Conservation (phyloP, 2,113 vertebrate species). For the Salminus brasiliensis region DNA sequence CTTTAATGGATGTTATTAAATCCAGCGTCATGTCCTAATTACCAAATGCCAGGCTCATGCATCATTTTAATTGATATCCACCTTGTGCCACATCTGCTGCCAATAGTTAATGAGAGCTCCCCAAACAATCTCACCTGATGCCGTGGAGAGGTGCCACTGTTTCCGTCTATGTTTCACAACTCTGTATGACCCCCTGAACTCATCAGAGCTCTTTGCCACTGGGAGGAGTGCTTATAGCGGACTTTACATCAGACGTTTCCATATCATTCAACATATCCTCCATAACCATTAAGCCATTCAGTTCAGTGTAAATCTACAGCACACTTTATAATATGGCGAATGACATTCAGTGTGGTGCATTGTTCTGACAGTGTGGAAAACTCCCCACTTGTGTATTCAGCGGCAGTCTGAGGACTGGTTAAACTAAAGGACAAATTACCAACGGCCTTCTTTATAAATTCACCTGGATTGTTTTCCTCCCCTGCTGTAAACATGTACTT, state of each 20-base stretch:
- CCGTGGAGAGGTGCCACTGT: slow-evolving; percentile 26
- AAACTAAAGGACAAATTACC: background rate
- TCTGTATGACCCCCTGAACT: slow-evolving; percentile 9
- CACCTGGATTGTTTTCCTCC: slow-evolving; percentile 5
- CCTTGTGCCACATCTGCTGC: slow-evolving; percentile 34
- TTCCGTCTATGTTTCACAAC: background rate
- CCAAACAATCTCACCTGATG: slow-evolving; percentile 40
- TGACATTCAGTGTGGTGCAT: too few relatives aligned
- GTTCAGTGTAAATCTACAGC: too few relatives aligned
- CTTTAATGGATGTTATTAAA: slow-evolving; percentile 56
- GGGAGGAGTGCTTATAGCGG: background rate
- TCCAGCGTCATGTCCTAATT: slow-evolving; percentile 50
- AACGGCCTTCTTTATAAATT: background rate
- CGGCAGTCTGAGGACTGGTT: background rate
- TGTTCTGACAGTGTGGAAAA: background rate
- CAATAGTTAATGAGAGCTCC: slow-evolving; percentile 38
- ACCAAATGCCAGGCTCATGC: slow-evolving; percentile 48
- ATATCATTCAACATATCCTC: background rate
- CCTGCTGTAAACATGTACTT: background rate
- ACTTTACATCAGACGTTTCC: slow-evolving; percentile 16
- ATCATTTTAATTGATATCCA: slow-evolving; percentile 61
- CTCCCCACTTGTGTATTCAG: background rate
- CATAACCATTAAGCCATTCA: background rate
- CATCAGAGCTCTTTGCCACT: background rate
- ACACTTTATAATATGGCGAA: too few relatives aligned